phyloP scores from a whole-genome alignment of 2,888 invertebrate genomes.

The Embidobia sp. region DNA sequence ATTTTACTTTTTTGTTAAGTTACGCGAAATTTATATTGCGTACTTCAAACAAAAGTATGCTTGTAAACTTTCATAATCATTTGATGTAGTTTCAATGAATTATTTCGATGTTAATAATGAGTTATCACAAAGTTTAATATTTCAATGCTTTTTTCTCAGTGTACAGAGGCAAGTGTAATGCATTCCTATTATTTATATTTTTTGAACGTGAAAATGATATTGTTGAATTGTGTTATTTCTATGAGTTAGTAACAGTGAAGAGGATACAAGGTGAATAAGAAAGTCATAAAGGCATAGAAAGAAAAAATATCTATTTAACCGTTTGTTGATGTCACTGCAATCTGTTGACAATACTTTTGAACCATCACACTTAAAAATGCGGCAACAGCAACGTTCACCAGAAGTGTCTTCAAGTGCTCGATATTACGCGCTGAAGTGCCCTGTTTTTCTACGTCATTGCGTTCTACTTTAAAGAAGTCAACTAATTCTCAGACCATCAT shows the following conservation, averaged over 20 bases:
- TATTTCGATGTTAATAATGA: too few relatives aligned
- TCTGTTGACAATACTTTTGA: constrained; percentile 53
- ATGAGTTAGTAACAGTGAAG: background rate
- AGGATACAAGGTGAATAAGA: background rate
- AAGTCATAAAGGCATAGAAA: constrained; percentile 1
- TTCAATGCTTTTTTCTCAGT: too few relatives aligned
- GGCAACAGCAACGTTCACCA: constrained; percentile 35
- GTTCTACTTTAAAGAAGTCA: constrained; percentile 41
- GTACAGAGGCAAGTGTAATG: too few relatives aligned
- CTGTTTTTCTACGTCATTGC: constrained; percentile 47
- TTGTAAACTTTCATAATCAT: too few relatives aligned
- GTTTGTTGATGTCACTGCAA: constrained; percentile 58
- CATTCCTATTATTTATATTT: too few relatives aligned
- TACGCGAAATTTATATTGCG: too few relatives aligned
- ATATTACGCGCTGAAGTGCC: constrained; percentile 42
- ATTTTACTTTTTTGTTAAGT: too few relatives aligned
- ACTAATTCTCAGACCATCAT: constrained; percentile 7
- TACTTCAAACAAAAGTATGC: too few relatives aligned
- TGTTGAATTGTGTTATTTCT: too few relatives aligned
- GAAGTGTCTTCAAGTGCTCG: constrained; percentile 46
- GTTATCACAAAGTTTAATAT: too few relatives aligned
- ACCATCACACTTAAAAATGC: constrained; percentile 33
- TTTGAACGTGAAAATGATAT: too few relatives aligned
- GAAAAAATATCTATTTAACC: constrained; percentile 32
- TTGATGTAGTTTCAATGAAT: too few relatives aligned